These are phyloP conservation scores for Chaetodon auriga DNA, from an alignment of 2,113 vertebrate genomes.

Conservation along the genomic window DNA sequence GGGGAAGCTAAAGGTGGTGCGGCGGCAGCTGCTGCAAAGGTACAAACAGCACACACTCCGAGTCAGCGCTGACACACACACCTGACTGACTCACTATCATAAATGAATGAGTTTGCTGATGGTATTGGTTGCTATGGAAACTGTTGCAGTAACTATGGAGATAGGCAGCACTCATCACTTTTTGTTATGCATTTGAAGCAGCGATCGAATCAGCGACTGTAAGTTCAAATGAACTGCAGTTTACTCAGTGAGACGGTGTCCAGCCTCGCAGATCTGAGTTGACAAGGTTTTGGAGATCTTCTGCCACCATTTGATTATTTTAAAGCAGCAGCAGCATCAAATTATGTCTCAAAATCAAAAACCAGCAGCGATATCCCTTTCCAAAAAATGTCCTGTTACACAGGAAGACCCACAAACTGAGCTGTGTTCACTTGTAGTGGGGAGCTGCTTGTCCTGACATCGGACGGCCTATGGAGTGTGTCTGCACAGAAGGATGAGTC, in stretches of 20 bases:
- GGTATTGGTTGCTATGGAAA: background rate
- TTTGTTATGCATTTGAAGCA: background rate
- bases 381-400: background rate
- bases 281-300: background rate
- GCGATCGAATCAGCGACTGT: background rate
- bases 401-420: background rate
- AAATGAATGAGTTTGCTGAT: too few species aligned
- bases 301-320: too few species aligned
- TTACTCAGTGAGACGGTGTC: background rate
- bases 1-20: conserved; percentile 90
- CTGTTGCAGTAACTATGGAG: background rate
- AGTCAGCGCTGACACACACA: too few species aligned
- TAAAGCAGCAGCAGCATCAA: too few species aligned
- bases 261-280: background rate
- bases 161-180: background rate
- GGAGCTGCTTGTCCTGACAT: background rate
- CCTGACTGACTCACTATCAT: too few species aligned
- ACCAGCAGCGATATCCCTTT: background rate
- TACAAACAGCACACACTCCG: conserved; percentile 63
- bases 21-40: conserved; percentile 85
- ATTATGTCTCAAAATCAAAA: background rate
- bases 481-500: conserved; percentile 5
- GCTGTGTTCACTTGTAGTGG: background rate
- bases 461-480: background rate
- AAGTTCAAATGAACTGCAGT: background rate